These are phyloP conservation scores for Stenchaetothrips biformis DNA, from an alignment of 2,888 invertebrate genomes.

Conservation along the genomic window DNA sequence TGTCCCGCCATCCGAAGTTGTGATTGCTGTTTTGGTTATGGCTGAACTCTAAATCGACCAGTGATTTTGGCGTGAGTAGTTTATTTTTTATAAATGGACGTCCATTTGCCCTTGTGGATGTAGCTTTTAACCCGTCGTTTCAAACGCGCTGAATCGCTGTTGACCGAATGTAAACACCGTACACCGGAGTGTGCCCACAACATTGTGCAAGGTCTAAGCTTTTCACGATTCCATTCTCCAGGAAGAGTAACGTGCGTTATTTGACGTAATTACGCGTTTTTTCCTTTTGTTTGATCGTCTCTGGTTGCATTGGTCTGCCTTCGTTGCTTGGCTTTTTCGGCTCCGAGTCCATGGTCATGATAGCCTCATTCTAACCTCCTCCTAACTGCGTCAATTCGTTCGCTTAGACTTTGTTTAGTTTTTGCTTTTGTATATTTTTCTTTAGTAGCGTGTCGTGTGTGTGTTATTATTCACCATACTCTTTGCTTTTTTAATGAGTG, in stretches of 20 bases:
- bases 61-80: neutral
- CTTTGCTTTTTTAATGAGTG: too few relatives aligned
- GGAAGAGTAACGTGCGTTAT: neutral
- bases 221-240: neutral
- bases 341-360: neutral
- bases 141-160: neutral
- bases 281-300: neutral
- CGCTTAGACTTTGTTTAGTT: neutral
- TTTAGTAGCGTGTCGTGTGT: too few relatives aligned
- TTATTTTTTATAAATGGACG: neutral
- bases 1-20: neutral
- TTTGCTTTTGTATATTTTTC: too few relatives aligned
- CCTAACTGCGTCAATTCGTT: neutral
- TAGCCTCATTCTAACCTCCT: neutral
- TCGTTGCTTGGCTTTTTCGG: neutral
- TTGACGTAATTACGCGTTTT: neutral
- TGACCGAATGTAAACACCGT: neutral
- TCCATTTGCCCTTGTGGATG: neutral
- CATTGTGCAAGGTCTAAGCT: neutral
- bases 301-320: neutral
- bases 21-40: neutral
- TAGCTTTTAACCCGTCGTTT: neutral
- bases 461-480: too few relatives aligned
- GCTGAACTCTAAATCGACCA: neutral
- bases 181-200: neutral